Evolutionary conservation across 2,888 invertebrate genomes (phyloP).

Genomic region (Unio pictorum): DNA sequence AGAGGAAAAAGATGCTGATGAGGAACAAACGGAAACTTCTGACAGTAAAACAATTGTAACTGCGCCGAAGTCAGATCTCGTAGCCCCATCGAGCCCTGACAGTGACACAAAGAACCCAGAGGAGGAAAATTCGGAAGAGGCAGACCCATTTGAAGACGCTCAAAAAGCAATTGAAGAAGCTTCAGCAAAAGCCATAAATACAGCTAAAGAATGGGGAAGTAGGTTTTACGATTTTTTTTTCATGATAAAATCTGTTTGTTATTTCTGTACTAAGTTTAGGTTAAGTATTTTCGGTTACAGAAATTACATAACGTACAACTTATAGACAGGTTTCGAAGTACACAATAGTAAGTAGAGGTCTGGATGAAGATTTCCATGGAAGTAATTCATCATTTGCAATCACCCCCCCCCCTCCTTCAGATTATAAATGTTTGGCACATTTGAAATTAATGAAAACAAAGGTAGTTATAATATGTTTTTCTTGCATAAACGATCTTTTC

Average conservation of each 20-base stretch:
- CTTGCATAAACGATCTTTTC: no score
- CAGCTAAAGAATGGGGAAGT: conserved; percentile 71
- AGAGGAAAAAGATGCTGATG: conserved; percentile 34
- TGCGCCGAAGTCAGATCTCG: conserved; percentile 1
- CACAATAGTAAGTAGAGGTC: no score
- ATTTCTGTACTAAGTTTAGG: no score
- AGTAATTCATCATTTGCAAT: no score
- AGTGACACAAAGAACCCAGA: conserved; percentile 25
- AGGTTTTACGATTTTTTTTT: conserved; percentile 16
- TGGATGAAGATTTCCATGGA: no score
- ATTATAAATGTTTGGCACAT: no score
- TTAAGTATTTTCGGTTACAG: no score
- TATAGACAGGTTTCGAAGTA: no score
- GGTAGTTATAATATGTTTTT: no score
- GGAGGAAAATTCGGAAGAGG: conserved; percentile 27
- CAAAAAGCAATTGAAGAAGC: conserved; percentile 63
- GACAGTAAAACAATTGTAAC: conserved; percentile 23
- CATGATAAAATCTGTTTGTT: not conserved
- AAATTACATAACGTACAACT: no score
- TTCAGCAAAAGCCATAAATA: conserved; percentile 65
- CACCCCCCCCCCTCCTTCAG: no score
- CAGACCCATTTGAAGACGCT: conserved; percentile 37
- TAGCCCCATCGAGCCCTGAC: not conserved
- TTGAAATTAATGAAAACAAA: no score
- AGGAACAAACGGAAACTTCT: conserved; percentile 28